Percentiles rank a stretch among this genome's conserved stretches.
phyloP scores from a whole-genome alignment of 2,888 invertebrate genomes.

The Netelia fuscicornis region DNA sequence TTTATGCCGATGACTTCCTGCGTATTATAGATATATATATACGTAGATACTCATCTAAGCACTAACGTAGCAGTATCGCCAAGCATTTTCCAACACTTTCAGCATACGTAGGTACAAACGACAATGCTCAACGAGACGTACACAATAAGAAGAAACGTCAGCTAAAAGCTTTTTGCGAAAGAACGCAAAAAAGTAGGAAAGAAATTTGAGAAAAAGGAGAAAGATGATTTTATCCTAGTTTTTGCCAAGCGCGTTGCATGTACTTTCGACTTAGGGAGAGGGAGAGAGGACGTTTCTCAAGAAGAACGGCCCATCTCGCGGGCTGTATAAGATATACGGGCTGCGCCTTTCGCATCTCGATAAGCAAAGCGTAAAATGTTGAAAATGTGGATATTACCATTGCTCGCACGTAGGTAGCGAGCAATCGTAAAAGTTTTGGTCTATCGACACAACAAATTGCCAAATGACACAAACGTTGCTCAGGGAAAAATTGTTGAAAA shows the following conservation, averaged over 20 bases:
- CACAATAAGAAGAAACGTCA: slow-evolving; percentile 35
- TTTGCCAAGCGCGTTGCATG: not conserved
- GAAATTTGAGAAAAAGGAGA: not conserved
- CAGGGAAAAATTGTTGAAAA: too few relatives aligned
- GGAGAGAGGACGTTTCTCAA: slow-evolving; percentile 27
- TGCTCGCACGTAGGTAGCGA: slow-evolving; percentile 4
- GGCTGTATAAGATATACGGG: not conserved
- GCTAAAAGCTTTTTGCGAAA: slow-evolving; percentile 42
- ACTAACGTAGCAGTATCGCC: not conserved
- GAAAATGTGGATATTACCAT: slow-evolving; percentile 36
- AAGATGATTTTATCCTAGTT: slow-evolving; percentile 21
- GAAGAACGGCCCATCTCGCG: not conserved
- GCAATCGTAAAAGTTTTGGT: not conserved
- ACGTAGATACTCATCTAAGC: not conserved
- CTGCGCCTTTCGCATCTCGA: slow-evolving; percentile 9
- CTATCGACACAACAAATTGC: not conserved
- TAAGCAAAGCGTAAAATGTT: not conserved
- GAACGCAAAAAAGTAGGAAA: not conserved
- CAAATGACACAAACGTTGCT: too few relatives aligned
- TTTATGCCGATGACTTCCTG: slow-evolving; percentile 1
- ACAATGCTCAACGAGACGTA: slow-evolving; percentile 13
- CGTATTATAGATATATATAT: not conserved
- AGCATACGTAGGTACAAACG: not conserved
- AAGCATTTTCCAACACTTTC: slow-evolving; percentile 10
- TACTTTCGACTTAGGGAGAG: not conserved